Conservation (phyloP, 2,888 invertebrate genomes). For the Minunthozetes semirufus region DNA sequence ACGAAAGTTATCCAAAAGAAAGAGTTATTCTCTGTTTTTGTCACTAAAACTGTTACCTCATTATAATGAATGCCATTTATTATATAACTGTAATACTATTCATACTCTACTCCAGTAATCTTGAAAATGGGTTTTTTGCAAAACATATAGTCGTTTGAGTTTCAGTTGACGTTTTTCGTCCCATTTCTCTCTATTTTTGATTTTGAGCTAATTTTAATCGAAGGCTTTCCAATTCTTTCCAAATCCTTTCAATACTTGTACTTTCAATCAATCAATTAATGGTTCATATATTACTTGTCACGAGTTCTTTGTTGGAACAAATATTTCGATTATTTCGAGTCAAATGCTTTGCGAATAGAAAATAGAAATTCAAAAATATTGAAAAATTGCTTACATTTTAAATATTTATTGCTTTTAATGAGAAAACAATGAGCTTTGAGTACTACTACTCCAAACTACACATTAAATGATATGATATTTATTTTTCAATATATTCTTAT, state of each 20-base stretch:
- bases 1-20: background rate
- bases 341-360: too few species aligned
- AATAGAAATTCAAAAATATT: too few species aligned
- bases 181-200: background rate
- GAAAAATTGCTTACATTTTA: too few species aligned
- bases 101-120: background rate
- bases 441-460: too few species aligned
- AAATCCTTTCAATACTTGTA: background rate
- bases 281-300: background rate
- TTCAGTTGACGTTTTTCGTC: background rate
- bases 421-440: too few species aligned
- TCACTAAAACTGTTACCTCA: constrained; percentile 11
- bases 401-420: too few species aligned
- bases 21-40: background rate
- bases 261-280: background rate
- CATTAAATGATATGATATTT: too few species aligned
- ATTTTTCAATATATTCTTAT: too few species aligned
- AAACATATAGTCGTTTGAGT: too few species aligned
- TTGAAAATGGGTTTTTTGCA: background rate
- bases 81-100: background rate
- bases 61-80: constrained; percentile 5
- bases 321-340: too few species aligned
- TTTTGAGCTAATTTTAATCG: constrained; percentile 3
- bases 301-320: too few species aligned
- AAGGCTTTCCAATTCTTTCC: background rate